Evolutionary conservation across 2,797 vertebrate genomes (phyloP), one percentile per base, ranked within the genome.

Genomic region (Pipistrellus kuhlii): DNA sequence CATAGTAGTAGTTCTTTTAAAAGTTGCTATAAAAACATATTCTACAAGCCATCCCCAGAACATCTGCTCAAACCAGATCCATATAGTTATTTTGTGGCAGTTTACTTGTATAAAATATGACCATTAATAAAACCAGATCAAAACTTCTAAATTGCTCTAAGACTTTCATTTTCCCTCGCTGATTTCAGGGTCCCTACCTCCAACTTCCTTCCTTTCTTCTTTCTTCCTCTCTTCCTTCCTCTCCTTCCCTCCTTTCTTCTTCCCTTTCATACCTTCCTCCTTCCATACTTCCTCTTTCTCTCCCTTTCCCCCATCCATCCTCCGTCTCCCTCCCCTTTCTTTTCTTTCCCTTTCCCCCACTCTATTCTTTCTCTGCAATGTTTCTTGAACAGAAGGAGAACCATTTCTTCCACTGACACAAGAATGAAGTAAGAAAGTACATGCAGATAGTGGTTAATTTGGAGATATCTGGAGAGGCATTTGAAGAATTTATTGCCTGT

Each of bases 1-100:
- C 3, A n/a, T 35, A 86, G 69, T 18, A 83, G 57, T 17, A 82
- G 21, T 48, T 55, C 27, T 94, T 77, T 62, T 17, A 59, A 83
- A 76, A 81, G 15, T 89, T 91, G n/a, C 46, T 76, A 46, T 93
- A 41, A 71, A 82, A 91, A 85, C 64, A 18, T 62, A 91, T 85
- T 81, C 25, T 88, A 23, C 12, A 82, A 66, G n/a, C 25, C 64
- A 15, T 57, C 21, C 35, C 27, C 15, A 77, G 83, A 84, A 84
- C 71, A 80, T 69, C 55, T 80, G 73, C 59, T 17, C 38, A 85
- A 82, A 66, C 12, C 68, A 87, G 64, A 87, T 62, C 27, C 12
- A 46, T 72, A 25, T 18, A 51, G 21, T 84, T 92, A 85, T 81
- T 80, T 88, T 91, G 20, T 88, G 44, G 12, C 51, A 51, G 15